Base-by-base conservation (phyloP, 2,888 invertebrate genomes). In the Yponomeuta evonymella region DNA sequence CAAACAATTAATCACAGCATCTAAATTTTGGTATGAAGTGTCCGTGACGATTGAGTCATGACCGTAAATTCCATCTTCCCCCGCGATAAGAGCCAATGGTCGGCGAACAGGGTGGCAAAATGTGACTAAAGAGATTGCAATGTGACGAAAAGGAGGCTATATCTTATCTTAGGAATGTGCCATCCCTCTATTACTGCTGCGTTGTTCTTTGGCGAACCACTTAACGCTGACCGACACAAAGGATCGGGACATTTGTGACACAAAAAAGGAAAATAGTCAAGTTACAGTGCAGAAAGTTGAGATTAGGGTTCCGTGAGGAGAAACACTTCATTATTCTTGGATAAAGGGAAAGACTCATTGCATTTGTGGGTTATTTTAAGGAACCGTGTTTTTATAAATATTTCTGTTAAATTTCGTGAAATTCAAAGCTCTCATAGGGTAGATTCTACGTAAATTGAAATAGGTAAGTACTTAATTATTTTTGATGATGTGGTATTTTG, bases 91-190 rank as follows among this genome's bases (percentile, higher is more conserved):
- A 15, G 4, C 15, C 15, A 12, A 5, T 58, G 51, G 51, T 58
- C 51, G 51, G 15, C 51, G 8, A 12, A 15, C 51, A 58, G 51
- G 51, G 51, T 58, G 64, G 64, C 23, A 64, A 62, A 72, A 77
- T 82, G 79, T 90, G 90, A 90, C 82, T 86, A 81, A 82, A 80
- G 82, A 78, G 81, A 84, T 86, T 83, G 89, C 85, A 86, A 89
- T 90, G 89, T 82, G 78, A 74, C 73, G 72, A 75, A 77, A 78
- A 75, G 73, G 74, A 74, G 75, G 73, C 73, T 75, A 75, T 88
- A 88, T 88, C 89, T 90, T 89, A 89, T 90, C 89, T 89, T 69
- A 77, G 82, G 90, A 91, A 91, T 91, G 90, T 85, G 86, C 83
- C 84, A 86, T 83, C 86, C 86, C 85, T 83, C 79, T 67, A 67